Percentiles rank a stretch among this genome's conserved stretches.
phyloP scores from a whole-genome alignment of 64 coral and sea anemone species.

The Stylophora pistillata region DNA sequence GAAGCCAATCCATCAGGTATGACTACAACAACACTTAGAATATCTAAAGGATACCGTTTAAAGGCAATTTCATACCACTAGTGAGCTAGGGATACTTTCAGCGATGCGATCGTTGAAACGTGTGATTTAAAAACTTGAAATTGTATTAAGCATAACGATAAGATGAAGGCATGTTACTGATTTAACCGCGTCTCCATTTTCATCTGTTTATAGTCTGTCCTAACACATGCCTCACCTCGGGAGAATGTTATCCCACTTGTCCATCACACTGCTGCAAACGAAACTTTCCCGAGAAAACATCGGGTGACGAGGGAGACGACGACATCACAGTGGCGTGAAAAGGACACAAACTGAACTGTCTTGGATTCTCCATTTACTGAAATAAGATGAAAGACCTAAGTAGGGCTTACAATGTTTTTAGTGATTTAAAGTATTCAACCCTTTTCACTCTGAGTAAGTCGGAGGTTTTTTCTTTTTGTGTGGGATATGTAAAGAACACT shows the following conservation, averaged over 20 bases:
- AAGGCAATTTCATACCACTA: not conserved
- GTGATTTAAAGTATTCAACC: no score
- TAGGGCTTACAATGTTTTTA: no score
- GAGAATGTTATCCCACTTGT: conserved; percentile 1
- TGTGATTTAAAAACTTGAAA: no score
- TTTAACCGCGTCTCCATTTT: not conserved
- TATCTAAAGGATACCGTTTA: no score
- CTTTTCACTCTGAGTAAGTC: no score
- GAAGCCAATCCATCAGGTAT: not conserved
- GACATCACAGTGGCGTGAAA: not conserved
- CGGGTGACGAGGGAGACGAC: not conserved
- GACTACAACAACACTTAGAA: not conserved
- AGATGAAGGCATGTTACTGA: not conserved
- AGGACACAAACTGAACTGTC: not conserved
- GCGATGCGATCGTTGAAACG: no score
- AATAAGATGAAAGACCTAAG: no score
- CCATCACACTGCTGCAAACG: not conserved
- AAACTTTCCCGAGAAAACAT: not conserved
- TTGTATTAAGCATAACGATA: not conserved
- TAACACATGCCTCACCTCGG: not conserved
- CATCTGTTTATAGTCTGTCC: not conserved
- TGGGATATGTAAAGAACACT: no score
- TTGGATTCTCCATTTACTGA: not conserved
- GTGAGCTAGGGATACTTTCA: no score
- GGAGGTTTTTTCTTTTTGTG: no score